A percentile compares a stretch with the other conserved stretches of the same genome.
phyloP scores from a whole-genome alignment of 2,888 invertebrate genomes.

The Cordilura impudica region DNA sequence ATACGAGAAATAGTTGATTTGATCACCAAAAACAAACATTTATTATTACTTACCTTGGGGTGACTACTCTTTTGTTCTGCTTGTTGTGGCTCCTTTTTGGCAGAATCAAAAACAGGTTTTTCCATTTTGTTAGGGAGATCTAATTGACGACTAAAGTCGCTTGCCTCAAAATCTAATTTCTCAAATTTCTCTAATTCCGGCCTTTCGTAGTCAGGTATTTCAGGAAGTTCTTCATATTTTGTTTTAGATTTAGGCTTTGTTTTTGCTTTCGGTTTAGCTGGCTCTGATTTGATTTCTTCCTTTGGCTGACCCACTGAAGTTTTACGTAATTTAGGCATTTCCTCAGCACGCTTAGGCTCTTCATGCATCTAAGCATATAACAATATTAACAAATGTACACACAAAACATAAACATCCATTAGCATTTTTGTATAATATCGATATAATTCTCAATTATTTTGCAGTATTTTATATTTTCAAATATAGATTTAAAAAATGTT shows the following conservation, averaged over 20 bases:
- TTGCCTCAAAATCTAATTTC: slow-evolving; percentile 80
- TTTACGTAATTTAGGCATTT: slow-evolving; percentile 76
- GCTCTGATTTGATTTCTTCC: slow-evolving; percentile 73
- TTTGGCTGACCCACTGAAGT: slow-evolving; percentile 70
- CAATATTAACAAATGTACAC: background rate
- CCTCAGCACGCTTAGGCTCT: slow-evolving; percentile 71
- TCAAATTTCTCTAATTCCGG: slow-evolving; percentile 86
- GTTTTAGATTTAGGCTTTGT: slow-evolving; percentile 70
- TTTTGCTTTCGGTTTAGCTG: slow-evolving; percentile 71
- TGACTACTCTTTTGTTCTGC: slow-evolving; percentile 72
- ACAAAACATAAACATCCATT: background rate
- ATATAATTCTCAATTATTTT: no score
- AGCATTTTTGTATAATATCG: no score
- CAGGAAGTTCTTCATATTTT: slow-evolving; percentile 82
- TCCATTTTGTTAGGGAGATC: slow-evolving; percentile 76
- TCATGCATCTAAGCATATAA: slow-evolving; percentile 69
- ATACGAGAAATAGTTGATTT: background rate
- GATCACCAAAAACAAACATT: no score
- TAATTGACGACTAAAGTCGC: slow-evolving; percentile 73
- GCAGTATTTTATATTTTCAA: no score
- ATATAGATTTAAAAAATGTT: no score
- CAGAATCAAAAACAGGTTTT: slow-evolving; percentile 68
- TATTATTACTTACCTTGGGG: no score
- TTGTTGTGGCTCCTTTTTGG: slow-evolving; percentile 68
- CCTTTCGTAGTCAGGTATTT: slow-evolving; percentile 86